Evolutionary conservation across 2,888 invertebrate genomes (phyloP).

Genomic region (Eudemis profundana): DNA sequence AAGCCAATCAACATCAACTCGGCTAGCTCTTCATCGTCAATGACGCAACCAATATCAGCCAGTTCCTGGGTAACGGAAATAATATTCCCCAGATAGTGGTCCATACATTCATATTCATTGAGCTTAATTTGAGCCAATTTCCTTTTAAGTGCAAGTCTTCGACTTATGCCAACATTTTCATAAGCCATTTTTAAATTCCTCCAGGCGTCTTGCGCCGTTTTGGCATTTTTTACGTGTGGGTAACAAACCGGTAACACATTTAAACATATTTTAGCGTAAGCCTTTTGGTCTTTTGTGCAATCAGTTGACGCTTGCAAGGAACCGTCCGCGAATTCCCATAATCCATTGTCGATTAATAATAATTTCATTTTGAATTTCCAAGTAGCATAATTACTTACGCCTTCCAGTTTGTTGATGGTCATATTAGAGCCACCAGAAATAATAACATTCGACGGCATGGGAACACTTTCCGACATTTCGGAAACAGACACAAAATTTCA

Average conservation of each 20-base stretch:
- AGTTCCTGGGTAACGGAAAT: conserved; percentile 26
- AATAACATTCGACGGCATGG: too few species aligned
- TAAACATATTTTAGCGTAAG: too few species aligned
- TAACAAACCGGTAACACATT: conserved; percentile 8
- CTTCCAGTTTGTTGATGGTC: too few species aligned
- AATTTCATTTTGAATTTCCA: too few species aligned
- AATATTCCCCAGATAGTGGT: conserved; percentile 30
- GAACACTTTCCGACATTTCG: too few species aligned
- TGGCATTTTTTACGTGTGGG: conserved; percentile 14
- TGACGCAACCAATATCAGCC: conserved; percentile 11
- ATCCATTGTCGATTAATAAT: too few species aligned
- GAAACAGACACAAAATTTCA: too few species aligned
- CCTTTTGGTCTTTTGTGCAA: too few species aligned
- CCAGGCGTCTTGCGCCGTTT: conserved; percentile 4
- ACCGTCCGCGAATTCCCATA: too few species aligned
- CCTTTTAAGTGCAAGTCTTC: conserved; percentile 18
- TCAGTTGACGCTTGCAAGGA: too few species aligned
- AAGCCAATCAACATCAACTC: conserved; percentile 29
- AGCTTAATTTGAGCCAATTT: conserved; percentile 20
- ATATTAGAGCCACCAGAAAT: too few species aligned
- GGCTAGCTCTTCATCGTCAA: conserved; percentile 23
- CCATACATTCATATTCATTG: conserved; percentile 4
- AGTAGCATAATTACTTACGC: too few species aligned
- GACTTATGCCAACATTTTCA: conserved; percentile 22
- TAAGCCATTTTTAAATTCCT: conserved; percentile 1